Evolutionary conservation across 2,113 vertebrate species (phyloP).

Genomic region (Erinaceus europaeus): DNA sequence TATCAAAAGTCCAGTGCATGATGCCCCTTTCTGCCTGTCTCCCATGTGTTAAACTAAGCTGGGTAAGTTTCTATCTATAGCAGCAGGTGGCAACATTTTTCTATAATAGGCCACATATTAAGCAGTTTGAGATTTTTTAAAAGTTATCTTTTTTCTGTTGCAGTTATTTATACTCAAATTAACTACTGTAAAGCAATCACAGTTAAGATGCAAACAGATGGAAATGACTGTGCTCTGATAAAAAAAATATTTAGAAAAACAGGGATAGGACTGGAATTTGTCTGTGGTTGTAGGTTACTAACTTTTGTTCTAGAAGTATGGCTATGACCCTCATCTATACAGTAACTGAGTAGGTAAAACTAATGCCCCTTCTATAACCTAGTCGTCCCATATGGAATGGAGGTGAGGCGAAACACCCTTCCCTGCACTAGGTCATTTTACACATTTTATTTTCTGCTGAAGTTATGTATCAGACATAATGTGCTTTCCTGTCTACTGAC

Average conservation of each 20-base stretch:
- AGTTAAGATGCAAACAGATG: neutral
- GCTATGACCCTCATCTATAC: neutral
- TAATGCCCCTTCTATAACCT: neutral
- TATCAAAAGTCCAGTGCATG: neutral
- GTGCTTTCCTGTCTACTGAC: neutral
- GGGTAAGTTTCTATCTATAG: neutral
- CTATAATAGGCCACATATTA: neutral
- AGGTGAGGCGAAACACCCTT: neutral
- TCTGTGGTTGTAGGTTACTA: neutral
- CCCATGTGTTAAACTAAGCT: neutral
- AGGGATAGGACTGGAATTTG: neutral
- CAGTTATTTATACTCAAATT: neutral
- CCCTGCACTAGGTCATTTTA: neutral
- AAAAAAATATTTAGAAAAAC: neutral
- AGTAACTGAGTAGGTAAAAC: neutral
- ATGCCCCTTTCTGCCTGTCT: neutral
- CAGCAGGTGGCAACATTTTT: neutral
- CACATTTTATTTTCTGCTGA: neutral
- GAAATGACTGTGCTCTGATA: neutral
- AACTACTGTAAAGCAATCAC: neutral
- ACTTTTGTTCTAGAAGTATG: neutral
- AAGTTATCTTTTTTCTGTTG: neutral
- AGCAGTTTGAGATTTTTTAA: neutral
- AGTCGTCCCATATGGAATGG: neutral
- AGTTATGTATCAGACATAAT: neutral